Evolutionary conservation across 2,113 vertebrate genomes (phyloP).

Genomic region (Psephotus haematonotus): DNA sequence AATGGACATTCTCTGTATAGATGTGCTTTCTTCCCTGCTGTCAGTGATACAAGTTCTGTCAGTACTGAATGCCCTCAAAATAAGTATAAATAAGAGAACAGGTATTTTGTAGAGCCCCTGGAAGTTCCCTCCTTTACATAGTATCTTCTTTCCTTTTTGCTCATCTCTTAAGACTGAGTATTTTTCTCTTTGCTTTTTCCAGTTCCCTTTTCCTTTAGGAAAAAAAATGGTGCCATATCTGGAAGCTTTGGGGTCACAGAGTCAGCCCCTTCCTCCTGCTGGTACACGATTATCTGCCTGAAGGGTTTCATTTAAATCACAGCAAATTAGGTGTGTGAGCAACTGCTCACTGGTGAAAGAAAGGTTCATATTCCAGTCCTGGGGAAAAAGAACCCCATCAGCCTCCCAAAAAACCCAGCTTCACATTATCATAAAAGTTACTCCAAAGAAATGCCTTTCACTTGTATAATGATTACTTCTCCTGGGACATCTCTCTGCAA

Average conservation of each 20-base stretch:
- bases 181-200: background rate
- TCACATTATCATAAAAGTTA: background rate
- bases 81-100: accelerated
- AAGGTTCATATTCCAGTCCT: background rate
- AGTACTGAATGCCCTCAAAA: background rate
- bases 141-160: background rate
- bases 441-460: slow-evolving; percentile 16
- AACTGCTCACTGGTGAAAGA: background rate
- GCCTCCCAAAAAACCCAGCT: background rate
- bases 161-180: background rate
- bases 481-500: background rate
- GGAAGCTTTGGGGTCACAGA: background rate
- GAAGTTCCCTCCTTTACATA: background rate
- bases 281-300: background rate
- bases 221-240: background rate
- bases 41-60: background rate
- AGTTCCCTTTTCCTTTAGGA: background rate
- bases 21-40: background rate
- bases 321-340: background rate
- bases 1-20: background rate
- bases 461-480: slow-evolving; percentile 10
- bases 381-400: background rate
- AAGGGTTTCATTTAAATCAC: background rate
- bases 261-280: background rate
- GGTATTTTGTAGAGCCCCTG: background rate